Evolutionary conservation across 2,797 vertebrate species (phyloP).

Genomic region (Prunella strophiata): DNA sequence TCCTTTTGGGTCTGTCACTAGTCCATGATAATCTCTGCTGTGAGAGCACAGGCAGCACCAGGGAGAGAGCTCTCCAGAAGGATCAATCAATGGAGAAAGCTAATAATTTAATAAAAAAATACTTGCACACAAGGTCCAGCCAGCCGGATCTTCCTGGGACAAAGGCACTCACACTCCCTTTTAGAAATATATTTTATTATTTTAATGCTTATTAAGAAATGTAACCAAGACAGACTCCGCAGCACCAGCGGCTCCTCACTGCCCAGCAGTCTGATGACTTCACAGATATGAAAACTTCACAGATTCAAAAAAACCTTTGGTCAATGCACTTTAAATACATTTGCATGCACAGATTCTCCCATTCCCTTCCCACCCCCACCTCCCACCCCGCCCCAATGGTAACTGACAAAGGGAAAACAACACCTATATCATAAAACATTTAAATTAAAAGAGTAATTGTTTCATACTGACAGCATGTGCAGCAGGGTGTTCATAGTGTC

Average conservation of each 20-base stretch:
- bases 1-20: background rate
- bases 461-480: slow-evolving; percentile 36
- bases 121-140: background rate
- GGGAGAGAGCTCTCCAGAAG: background rate
- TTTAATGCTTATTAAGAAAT: slow-evolving; percentile 71
- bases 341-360: slow-evolving; percentile 50
- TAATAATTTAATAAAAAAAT: background rate
- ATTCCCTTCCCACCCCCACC: background rate
- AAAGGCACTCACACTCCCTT: slow-evolving; percentile 41
- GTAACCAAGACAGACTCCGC: slow-evolving; percentile 70
- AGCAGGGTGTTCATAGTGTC: slow-evolving; percentile 27
- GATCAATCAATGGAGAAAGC: background rate
- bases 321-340: slow-evolving; percentile 60
- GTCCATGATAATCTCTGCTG: background rate
- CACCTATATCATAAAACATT: slow-evolving; percentile 52
- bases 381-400: background rate
- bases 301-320: slow-evolving; percentile 59
- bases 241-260: slow-evolving; percentile 66
- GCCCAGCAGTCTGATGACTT: slow-evolving; percentile 69
- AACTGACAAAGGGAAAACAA: slow-evolving; percentile 52
- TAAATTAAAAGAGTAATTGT: slow-evolving; percentile 56
- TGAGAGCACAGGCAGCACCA: background rate
- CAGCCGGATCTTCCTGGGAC: background rate
- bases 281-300: slow-evolving; percentile 70
- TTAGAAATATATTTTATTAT: slow-evolving; percentile 73